These are phyloP conservation scores for Tor tambroides DNA, from an alignment of 2,113 vertebrate genomes.

Conservation along the genomic window DNA sequence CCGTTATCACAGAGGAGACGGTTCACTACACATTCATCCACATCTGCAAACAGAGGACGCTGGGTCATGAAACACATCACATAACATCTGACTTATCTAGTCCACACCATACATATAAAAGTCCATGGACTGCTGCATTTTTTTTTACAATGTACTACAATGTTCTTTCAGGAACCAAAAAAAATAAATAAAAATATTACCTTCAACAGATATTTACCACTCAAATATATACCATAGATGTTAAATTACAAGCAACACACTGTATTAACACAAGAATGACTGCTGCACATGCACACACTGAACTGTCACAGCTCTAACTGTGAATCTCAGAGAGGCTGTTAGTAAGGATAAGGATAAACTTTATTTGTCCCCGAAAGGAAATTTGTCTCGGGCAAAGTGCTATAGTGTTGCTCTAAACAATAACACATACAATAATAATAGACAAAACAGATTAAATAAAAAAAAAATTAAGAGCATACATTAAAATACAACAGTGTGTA, in stretches of 20 bases:
- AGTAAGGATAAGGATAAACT: no score
- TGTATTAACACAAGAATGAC: neutral
- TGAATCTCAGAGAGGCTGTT: neutral
- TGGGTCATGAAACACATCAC: neutral
- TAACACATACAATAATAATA: no score
- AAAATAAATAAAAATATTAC: neutral
- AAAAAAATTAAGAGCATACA: no score
- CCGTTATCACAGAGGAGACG: conserved; percentile 79
- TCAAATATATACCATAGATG: neutral
- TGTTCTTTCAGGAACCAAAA: neutral
- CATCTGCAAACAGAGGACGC: conserved; percentile 64
- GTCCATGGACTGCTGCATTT: neutral
- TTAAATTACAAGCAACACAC: neutral
- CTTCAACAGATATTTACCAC: neutral
- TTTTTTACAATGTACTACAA: neutral
- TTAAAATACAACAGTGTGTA: no score
- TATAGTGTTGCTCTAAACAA: no score
- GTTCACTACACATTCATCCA: conserved; percentile 79
- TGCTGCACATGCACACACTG: neutral
- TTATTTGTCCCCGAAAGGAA: no score
- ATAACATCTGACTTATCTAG: neutral
- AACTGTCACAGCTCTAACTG: neutral
- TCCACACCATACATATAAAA: neutral
- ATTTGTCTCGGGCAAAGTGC: no score
- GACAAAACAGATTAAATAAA: no score